Base-by-base conservation (phyloP, 2,797 vertebrate species). In the Chanos chanos region DNA sequence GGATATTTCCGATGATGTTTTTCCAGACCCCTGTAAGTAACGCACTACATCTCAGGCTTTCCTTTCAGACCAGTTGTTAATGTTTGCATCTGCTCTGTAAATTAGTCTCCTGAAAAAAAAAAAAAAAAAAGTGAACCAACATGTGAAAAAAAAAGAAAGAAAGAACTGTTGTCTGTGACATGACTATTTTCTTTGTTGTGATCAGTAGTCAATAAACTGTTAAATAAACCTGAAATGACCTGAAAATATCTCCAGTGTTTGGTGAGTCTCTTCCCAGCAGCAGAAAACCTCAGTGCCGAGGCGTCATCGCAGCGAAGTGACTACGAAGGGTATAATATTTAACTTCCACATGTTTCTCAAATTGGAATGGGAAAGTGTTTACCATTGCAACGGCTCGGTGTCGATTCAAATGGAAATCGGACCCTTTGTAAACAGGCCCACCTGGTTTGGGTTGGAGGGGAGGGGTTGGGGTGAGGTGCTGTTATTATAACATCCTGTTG, bases 401-500 rank as follows among this genome's bases (percentile, higher is more conserved):
- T 61, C 47, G 53, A 66, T 43, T 56, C 62, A 62, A 70, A 65
- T 68, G 61, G 66, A 71, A 70, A 52, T 62, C 33, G 68, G 75
- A 36, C 31, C 45, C 61, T 80, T 73, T 76, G 70, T 79, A 67
- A 65, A 72, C 75, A 78, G 37, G 44, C 40, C 43, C n/a, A n/a
- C n/a, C n/a, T n/a, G n/a, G n/a, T n/a, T n/a, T n/a, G n/a, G n/a
- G n/a, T n/a, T n/a, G n/a, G n/a, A n/a, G n/a, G n/a, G 5, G 16
- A 52, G 68, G 47, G 60, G 51, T 51, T 66, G 58, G 43, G 30
- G 58, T 28, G 55, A 62, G 66, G 69, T 60, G 58, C 52, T 71
- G 64, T 79, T 80, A 72, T 79, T 81, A 81, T 75, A 77, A 77
- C 80, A 82, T 85, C 81, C 77, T 80, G 75, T 79, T 85, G 81